Evolutionary conservation across 2,888 invertebrate species (phyloP).

Genomic region (Drosophila mimica): DNA sequence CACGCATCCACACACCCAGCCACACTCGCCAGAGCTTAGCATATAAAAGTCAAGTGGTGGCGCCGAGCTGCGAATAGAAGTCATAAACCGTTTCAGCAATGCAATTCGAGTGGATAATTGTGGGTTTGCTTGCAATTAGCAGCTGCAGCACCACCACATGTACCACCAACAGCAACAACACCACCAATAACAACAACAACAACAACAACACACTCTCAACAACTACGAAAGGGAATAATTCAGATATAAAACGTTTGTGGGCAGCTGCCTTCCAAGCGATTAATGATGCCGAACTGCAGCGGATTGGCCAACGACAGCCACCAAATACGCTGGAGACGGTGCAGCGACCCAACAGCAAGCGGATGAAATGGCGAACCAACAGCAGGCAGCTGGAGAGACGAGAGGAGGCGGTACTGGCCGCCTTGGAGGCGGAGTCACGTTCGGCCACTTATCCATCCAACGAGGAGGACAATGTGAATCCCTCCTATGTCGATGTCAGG

Average conservation of each 20-base stretch:
- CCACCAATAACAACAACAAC: slow-evolving; percentile 8
- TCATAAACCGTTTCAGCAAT: slow-evolving; percentile 43
- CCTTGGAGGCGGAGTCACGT: slow-evolving; percentile 7
- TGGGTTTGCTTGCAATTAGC: slow-evolving; percentile 21
- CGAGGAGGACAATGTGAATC: slow-evolving; percentile 34
- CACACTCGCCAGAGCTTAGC: slow-evolving; percentile 14
- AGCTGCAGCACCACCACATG: slow-evolving; percentile 15
- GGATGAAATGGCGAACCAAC: slow-evolving; percentile 53
- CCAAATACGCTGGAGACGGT: not conserved
- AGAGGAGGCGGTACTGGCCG: not conserved
- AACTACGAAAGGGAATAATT: slow-evolving; percentile 11
- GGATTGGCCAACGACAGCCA: slow-evolving; percentile 11
- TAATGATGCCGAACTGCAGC: slow-evolving; percentile 51
- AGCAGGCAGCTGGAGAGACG: slow-evolving; percentile 28
- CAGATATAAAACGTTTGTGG: slow-evolving; percentile 34
- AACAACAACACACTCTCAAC: not conserved
- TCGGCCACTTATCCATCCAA: slow-evolving; percentile 1
- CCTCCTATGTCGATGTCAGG: slow-evolving; percentile 54
- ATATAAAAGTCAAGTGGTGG: slow-evolving; percentile 48
- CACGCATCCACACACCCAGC: not conserved
- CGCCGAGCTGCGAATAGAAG: slow-evolving; percentile 47
- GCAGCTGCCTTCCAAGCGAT: slow-evolving; percentile 46
- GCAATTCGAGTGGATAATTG: slow-evolving; percentile 45
- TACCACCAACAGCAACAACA: slow-evolving; percentile 4
- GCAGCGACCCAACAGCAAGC: slow-evolving; percentile 15